Percentiles rank a stretch among this genome's conserved stretches.
These are phyloP conservation scores for Sminthurides bifidus DNA, from an alignment of 1,140 invertebrate genomes.

Conservation along the genomic window DNA sequence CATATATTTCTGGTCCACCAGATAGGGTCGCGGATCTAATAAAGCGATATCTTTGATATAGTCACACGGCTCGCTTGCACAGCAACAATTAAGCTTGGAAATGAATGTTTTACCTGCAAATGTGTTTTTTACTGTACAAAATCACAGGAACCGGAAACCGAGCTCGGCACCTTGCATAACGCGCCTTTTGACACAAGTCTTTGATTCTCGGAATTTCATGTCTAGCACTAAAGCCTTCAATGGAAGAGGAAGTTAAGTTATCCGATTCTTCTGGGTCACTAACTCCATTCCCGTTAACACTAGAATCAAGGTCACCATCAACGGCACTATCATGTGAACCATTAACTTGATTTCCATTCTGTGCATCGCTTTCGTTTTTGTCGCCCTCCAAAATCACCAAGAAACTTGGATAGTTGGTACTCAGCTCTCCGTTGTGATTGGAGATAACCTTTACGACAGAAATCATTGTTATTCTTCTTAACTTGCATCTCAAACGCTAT, in stretches of 20 bases:
- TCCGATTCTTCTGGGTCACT: no score
- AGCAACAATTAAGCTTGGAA: background rate
- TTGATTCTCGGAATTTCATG: no score
- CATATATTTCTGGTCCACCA: slow-evolving; percentile 62
- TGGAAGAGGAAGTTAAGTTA: background rate
- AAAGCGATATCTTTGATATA: slow-evolving; percentile 1
- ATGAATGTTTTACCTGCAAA: slow-evolving; percentile 47
- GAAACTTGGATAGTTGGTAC: slow-evolving; percentile 58
- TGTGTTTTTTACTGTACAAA: slow-evolving; percentile 59
- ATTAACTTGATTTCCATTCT: background rate
- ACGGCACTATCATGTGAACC: background rate
- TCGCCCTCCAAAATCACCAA: slow-evolving; percentile 59
- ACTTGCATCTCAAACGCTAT: no score
- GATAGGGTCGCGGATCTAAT: slow-evolving; percentile 52
- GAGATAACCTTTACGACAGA: slow-evolving; percentile 43
- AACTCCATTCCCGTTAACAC: slow-evolving; percentile 1
- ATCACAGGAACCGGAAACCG: slow-evolving; percentile 70
- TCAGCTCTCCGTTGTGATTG: slow-evolving; percentile 56
- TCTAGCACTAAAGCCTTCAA: background rate
- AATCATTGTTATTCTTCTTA: background rate
- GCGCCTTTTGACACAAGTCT: slow-evolving; percentile 33
- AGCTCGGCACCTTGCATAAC: slow-evolving; percentile 53
- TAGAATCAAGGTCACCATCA: background rate
- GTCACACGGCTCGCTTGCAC: no score
- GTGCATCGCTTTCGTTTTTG: slow-evolving; percentile 30